phyloP scores from a whole-genome alignment of 2,888 invertebrate genomes.

The Falcaria lacertinaria region DNA sequence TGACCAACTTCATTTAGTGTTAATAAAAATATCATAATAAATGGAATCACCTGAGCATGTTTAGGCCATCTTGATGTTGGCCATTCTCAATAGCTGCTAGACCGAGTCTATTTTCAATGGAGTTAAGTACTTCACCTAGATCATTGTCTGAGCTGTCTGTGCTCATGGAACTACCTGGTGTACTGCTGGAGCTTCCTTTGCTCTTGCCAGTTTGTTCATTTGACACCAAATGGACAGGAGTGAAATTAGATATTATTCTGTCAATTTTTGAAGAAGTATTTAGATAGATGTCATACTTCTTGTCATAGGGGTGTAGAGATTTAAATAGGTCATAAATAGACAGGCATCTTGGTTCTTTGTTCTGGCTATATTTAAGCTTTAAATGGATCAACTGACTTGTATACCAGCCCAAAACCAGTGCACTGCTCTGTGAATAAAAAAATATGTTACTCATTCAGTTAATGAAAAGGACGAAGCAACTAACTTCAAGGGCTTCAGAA shows the following conservation, averaged over 20 bases:
- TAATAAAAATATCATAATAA: background rate
- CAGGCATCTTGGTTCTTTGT: slow-evolving; percentile 24
- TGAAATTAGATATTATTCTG: slow-evolving; percentile 36
- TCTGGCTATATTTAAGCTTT: slow-evolving; percentile 44
- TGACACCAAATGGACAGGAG: slow-evolving; percentile 59
- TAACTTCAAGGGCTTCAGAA: too few relatives aligned
- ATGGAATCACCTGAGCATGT: slow-evolving; percentile 65
- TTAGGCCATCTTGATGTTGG: slow-evolving; percentile 73
- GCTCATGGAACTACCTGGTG: slow-evolving; percentile 21
- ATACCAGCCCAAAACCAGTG: slow-evolving; percentile 81
- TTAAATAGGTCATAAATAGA: slow-evolving; percentile 35
- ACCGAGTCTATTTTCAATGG: slow-evolving; percentile 81
- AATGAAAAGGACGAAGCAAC: too few relatives aligned
- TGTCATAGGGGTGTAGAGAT: slow-evolving; percentile 44
- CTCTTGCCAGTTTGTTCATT: slow-evolving; percentile 48
- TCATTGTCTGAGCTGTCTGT: slow-evolving; percentile 50
- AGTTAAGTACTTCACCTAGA: slow-evolving; percentile 77
- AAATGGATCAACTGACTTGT: slow-evolving; percentile 78
- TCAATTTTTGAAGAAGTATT: slow-evolving; percentile 41
- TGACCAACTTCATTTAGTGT: too few relatives aligned
- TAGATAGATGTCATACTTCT: slow-evolving; percentile 32
- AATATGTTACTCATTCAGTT: slow-evolving; percentile 3
- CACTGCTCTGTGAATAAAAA: slow-evolving; percentile 74
- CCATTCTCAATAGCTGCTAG: slow-evolving; percentile 80
- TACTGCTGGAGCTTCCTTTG: slow-evolving; percentile 18